Conservation (phyloP, 2,888 invertebrate species). For the Leptura quadrifasciata region DNA sequence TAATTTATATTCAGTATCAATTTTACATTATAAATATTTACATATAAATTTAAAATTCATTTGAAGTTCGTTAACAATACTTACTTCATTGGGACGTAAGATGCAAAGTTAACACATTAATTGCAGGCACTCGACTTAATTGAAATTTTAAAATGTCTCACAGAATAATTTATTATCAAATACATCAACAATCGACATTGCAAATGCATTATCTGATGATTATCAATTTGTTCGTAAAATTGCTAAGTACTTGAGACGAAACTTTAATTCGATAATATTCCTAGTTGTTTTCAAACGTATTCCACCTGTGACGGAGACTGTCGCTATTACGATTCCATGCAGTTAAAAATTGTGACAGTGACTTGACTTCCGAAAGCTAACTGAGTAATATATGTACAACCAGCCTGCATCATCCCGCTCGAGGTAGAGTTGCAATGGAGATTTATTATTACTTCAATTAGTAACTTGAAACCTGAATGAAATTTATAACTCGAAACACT, state of each 20-base stretch:
- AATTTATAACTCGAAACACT: conserved; percentile 47
- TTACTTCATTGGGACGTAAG: no score
- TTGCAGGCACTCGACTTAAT: no score
- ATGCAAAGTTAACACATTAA: no score
- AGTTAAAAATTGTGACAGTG: conserved; percentile 44
- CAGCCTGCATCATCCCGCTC: conserved; percentile 41
- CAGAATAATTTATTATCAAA: not conserved
- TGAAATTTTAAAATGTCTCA: no score
- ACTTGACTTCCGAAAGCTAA: conserved; percentile 39
- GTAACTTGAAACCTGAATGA: conserved; percentile 48
- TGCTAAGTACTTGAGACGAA: not conserved
- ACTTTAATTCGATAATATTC: not conserved
- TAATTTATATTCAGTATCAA: no score
- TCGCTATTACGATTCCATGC: conserved; percentile 12
- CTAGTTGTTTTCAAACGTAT: not conserved
- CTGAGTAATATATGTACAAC: conserved; percentile 43
- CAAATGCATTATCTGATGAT: not conserved
- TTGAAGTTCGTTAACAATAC: no score
- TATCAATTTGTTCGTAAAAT: not conserved
- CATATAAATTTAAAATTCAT: no score
- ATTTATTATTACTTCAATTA: conserved; percentile 59
- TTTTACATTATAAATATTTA: no score
- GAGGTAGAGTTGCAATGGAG: conserved; percentile 49
- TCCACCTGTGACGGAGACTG: not conserved
- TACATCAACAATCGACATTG: not conserved